Evolutionary conservation across 2,888 invertebrate genomes (phyloP), one percentile per base, ranked within the genome.

Genomic region (Rhagonycha fulva): DNA sequence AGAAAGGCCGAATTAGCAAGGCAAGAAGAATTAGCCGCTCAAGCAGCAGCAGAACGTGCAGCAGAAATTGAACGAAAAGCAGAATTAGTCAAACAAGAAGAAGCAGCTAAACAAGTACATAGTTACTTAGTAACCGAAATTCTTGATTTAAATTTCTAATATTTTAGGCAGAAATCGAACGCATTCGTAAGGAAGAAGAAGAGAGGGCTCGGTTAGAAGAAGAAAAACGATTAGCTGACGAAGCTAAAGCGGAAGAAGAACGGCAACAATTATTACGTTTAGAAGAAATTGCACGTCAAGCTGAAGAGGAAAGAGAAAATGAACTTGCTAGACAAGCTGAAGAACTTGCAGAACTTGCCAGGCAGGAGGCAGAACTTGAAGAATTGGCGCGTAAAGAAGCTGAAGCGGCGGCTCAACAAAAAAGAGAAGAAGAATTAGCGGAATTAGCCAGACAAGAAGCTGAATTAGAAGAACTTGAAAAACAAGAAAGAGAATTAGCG

Each of bases 301-400:
- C 91, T 0, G 90, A 91, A 83, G 92, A 92, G 83, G 92, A 92
- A 82, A 89, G 90, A 24, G 93, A 93, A 87, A 91, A 88, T 9
- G 93, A 93, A 84, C 89, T 93, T 80, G 93, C 92, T 70, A 89
- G 93, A 83, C 93, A 93, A 86, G 88, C 88, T 12, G 88, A 87
- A 80, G 88, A 88, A 83, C 85, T 88, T 80, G 88, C 87, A 78
- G 87, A 88, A 82, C 78, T 87, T 32, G 88, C 88, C 80, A 85
- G 87, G 80, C 87, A 92, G 90, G 93, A 93, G 79, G 93, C 92
- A 68, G 93, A 93, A 87, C 86, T 93, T 82, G 92, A 92, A 0
- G 93, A 93, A 83, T 83, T 80, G 78, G 84, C 83, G 26, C 83
- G 90, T 80, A 89, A 90, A 24, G 92, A 92, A 87, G 91, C 87